Evolutionary conservation across 2,888 invertebrate species (phyloP).

Genomic region (Cotesia congregata): DNA sequence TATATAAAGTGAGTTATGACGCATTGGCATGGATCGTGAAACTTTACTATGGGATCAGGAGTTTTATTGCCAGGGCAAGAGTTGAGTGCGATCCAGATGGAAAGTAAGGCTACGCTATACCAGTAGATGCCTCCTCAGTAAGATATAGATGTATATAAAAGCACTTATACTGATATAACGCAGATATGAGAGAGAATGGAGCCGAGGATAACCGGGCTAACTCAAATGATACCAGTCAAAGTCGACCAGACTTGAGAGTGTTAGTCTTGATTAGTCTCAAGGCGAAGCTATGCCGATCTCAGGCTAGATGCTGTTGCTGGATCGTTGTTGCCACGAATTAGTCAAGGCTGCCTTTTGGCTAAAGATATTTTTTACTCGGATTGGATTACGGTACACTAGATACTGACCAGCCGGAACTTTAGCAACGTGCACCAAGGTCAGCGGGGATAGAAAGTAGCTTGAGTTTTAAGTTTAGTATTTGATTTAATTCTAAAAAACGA

Average conservation of each 20-base stretch:
- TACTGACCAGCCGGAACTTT: slow-evolving; percentile 46
- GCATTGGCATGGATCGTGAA: neutral
- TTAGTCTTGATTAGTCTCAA: slow-evolving; percentile 31
- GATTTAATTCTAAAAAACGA: no score
- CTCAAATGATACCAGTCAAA: slow-evolving; percentile 17
- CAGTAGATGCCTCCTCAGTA: neutral
- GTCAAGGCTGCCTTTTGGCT: neutral
- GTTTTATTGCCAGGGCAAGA: neutral
- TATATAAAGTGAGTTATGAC: neutral
- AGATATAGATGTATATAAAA: no score
- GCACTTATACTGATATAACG: no score
- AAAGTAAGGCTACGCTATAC: neutral
- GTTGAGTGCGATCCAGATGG: neutral
- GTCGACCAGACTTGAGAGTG: slow-evolving; percentile 11
- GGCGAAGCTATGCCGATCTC: slow-evolving; percentile 43
- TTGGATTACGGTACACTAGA: slow-evolving; percentile 13
- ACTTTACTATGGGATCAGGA: slow-evolving; percentile 5
- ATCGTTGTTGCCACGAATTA: slow-evolving; percentile 8
- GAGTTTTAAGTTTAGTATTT: no score
- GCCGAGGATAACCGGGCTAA: slow-evolving; percentile 31
- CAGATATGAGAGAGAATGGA: slow-evolving; percentile 23
- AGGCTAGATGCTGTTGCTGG: slow-evolving; percentile 33
- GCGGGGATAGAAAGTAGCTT: slow-evolving; percentile 34
- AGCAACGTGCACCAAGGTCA: slow-evolving; percentile 40
- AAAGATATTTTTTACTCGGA: neutral